Percentiles rank a stretch among this genome's conserved stretches.
phyloP scores from a whole-genome alignment of 2,888 invertebrate genomes.

The Cephus runcator region DNA sequence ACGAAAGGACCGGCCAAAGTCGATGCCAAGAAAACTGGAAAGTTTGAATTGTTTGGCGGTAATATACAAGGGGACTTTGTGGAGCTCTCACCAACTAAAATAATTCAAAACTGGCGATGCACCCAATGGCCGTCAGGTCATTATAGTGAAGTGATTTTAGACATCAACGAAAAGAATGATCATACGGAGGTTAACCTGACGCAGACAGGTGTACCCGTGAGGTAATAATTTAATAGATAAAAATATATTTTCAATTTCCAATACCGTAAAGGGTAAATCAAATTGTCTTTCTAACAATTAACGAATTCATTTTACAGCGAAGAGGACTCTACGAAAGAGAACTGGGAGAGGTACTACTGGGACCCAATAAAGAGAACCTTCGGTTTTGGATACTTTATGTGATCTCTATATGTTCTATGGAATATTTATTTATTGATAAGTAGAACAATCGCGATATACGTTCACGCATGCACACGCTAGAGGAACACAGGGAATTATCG shows the following conservation, averaged over 20 bases:
- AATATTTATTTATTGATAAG: slow-evolving; percentile 56
- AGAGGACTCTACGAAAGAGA: slow-evolving; percentile 81
- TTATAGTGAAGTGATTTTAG: slow-evolving; percentile 87
- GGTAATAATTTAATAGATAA: slow-evolving; percentile 55
- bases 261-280: not conserved
- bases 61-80: slow-evolving; percentile 90
- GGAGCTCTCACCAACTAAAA: slow-evolving; percentile 84
- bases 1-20: slow-evolving; percentile 84
- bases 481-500: not conserved
- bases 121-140: slow-evolving; percentile 95
- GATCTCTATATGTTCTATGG: slow-evolving; percentile 42
- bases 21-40: slow-evolving; percentile 85
- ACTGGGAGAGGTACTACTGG: slow-evolving; percentile 97
- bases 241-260: not conserved
- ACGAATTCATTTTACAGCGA: slow-evolving; percentile 66
- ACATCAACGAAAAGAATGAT: slow-evolving; percentile 88
- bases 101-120: slow-evolving; percentile 92
- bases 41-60: slow-evolving; percentile 91
- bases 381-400: slow-evolving; percentile 83
- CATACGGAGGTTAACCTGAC: slow-evolving; percentile 84
- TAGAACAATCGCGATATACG: slow-evolving; percentile 38
- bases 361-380: slow-evolving; percentile 93
- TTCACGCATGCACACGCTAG: slow-evolving; percentile 1
- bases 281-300: not conserved
- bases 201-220: slow-evolving; percentile 87